Evolutionary conservation across 2,797 vertebrate genomes (phyloP).

Genomic region (Acipenser ruthenus): DNA sequence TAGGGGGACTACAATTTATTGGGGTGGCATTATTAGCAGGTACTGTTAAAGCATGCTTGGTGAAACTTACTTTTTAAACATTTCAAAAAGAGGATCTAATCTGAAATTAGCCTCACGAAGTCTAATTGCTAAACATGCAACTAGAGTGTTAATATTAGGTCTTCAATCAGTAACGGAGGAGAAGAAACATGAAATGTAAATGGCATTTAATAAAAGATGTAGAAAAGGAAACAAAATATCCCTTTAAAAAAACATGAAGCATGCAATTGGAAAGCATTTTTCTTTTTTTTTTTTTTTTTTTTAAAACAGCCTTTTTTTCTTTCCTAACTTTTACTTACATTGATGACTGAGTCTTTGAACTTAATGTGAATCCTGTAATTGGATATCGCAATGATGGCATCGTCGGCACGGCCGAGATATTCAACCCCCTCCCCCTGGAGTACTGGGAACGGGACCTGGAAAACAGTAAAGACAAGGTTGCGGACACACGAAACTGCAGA

Average conservation of each 20-base stretch:
- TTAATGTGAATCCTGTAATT: constrained; percentile 98
- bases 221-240: constrained; percentile 31
- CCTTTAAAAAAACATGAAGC: constrained; percentile 27
- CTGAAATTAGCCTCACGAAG: no score
- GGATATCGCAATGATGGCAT: constrained; percentile 92
- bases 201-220: constrained; percentile 21
- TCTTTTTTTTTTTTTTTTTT: no score
- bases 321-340: constrained; percentile 62
- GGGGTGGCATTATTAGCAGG: no score
- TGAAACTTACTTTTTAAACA: no score
- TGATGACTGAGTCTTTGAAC: constrained; percentile 95
- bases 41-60: no score
- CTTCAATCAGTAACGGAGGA: not conserved
- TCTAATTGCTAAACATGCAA: no score
- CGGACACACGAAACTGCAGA: constrained; percentile 7
- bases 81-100: no score
- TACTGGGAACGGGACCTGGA: constrained; percentile 88
- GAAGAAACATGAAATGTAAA: constrained; percentile 35
- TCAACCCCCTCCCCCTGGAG: constrained; percentile 96
- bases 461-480: constrained; percentile 22
- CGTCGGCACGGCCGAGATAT: constrained; percentile 85
- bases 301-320: no score
- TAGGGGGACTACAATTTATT: no score
- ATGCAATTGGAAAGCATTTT: constrained; percentile 18
- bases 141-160: no score